Base-by-base conservation (phyloP, 2,888 invertebrate species). In the Pyrocoelia pectoralis region DNA sequence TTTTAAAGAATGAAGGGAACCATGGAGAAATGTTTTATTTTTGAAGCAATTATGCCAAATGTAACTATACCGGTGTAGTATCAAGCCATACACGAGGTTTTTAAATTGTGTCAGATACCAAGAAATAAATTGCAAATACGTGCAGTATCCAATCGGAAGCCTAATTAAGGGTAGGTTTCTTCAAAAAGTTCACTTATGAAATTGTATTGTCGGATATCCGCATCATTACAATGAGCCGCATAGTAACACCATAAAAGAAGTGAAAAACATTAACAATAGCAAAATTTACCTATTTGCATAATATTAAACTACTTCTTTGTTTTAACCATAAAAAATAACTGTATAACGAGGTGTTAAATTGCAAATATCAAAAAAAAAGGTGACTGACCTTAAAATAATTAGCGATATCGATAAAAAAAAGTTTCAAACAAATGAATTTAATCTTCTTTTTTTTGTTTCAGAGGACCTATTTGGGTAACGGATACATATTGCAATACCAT, bases 401-500 rank as follows among this genome's bases (percentile, higher is more conserved):
- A 13, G 12, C 43, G 8, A 15, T 43, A 15, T 43, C 13, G 13
- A 43, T 15, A 43, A 43, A 43, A 9, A 43, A 13, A 43, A 43
- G 15, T 46, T 17, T 46, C 6, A 13, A 41, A 8, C 41, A 41
- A 41, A 9, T 17, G 46, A 18, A 18, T 46, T 46, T 17, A 46
- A 15, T 15, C 10, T 43, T 15, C 12, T 43, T 15, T 43, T 15
- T 46, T 46, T 18, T 46, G 46, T 46, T 46, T 46, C 46, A 46
- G 46, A 24, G 24, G 24, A 60, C 65, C 57, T 58, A 61, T 65
- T 65, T 65, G 61, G 65, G 55, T 65, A 65, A 65, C 65, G 65
- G 65, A 65, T 57, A 56, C 59, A 33, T n/a, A 33, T n/a, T 33
- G 9, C 9, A 2, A 43, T 28, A 48, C 54, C 46, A 46, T 46